Percentiles rank a stretch among this genome's conserved stretches.
These are phyloP conservation scores for Euphydryas editha DNA, from an alignment of 2,888 invertebrate genomes.

Conservation along the genomic window DNA sequence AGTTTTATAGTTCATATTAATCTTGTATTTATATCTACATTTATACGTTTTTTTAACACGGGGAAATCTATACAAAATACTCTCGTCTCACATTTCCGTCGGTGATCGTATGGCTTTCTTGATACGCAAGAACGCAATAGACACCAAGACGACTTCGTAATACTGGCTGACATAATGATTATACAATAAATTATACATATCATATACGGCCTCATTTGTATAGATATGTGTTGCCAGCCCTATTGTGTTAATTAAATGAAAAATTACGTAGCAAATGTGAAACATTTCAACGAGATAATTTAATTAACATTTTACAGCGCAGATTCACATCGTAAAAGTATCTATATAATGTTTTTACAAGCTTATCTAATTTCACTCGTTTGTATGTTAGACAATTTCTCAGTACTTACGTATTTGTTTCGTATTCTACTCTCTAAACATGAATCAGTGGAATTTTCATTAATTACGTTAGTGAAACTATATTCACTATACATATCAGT, in stretches of 20 bases:
- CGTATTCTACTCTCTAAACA: neutral
- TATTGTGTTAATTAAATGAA: neutral
- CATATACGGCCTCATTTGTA: neutral
- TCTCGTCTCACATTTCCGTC: neutral
- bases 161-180: neutral
- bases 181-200: no score
- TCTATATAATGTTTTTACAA: neutral
- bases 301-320: neutral
- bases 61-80: neutral
- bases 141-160: neutral
- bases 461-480: no score
- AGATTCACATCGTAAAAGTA: neutral
- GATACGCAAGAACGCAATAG: neutral
- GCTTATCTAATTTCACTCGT: neutral
- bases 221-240: neutral
- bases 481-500: no score
- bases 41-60: no score
- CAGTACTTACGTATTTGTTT: neutral
- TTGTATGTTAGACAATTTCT: neutral
- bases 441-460: no score
- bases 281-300: neutral
- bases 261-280: neutral
- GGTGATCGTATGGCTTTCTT: constrained; percentile 3
- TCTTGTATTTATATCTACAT: no score
- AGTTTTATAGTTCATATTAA: no score